phyloP scores from a whole-genome alignment of 1,140 invertebrate genomes.

The Brachionus angularis region DNA sequence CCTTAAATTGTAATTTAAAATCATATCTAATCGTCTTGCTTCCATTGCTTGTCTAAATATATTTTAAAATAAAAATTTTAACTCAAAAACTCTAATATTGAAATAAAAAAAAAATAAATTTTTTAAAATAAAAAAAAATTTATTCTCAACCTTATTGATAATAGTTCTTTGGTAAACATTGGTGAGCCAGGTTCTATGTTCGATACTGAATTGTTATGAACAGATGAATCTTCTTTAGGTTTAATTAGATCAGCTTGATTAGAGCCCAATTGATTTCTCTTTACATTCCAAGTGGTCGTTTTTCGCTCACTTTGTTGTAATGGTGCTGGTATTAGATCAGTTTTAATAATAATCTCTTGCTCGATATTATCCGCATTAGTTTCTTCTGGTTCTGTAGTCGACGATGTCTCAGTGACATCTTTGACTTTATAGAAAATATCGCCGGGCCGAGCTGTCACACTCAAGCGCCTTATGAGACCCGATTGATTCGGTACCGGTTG shows the following conservation, averaged over 20 bases:
- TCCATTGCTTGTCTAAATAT: slow-evolving; percentile 43
- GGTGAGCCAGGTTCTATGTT: slow-evolving; percentile 34
- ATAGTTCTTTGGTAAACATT: slow-evolving; percentile 29
- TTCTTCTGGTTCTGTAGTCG: slow-evolving; percentile 20
- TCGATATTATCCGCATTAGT: background rate
- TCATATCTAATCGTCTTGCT: slow-evolving; percentile 36
- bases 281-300: slow-evolving; percentile 42
- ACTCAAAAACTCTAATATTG: background rate
- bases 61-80: background rate
- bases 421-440: slow-evolving; percentile 43
- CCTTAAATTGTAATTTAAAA: slow-evolving; percentile 39
- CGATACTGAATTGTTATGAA: background rate
- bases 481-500: background rate
- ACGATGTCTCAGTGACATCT: slow-evolving; percentile 34
- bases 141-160: slow-evolving; percentile 4
- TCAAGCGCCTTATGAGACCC: slow-evolving; percentile 9
- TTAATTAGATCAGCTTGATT: background rate
- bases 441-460: slow-evolving; percentile 25
- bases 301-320: slow-evolving; percentile 23
- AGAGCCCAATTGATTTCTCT: background rate
- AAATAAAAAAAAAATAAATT: background rate
- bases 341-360: slow-evolving; percentile 12
- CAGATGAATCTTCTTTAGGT: background rate
- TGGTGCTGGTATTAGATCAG: background rate
- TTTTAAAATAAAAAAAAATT: slow-evolving; percentile 4